These are phyloP conservation scores for Cantharis nigra DNA, from an alignment of 2,888 invertebrate species.

Conservation along the genomic window DNA sequence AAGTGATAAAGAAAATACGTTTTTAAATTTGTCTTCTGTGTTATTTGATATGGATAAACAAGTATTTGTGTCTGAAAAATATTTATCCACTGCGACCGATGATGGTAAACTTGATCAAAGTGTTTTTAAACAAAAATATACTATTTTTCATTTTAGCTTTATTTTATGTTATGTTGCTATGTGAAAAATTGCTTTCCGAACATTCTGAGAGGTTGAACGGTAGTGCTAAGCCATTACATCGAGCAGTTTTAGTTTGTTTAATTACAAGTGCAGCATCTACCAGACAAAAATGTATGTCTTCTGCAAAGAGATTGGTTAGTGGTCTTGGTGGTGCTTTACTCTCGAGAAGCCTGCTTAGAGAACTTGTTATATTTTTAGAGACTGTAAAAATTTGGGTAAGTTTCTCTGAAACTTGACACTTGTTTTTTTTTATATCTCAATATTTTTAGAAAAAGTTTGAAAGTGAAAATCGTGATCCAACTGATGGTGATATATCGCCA, in stretches of 20 bases:
- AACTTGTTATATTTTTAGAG: slow-evolving; percentile 70
- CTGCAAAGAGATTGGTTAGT: slow-evolving; percentile 66
- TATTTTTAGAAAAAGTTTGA: slow-evolving; percentile 52
- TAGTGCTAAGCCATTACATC: slow-evolving; percentile 67
- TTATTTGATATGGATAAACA: slow-evolving; percentile 78
- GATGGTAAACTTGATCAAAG: slow-evolving; percentile 58
- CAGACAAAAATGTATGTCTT: slow-evolving; percentile 64
- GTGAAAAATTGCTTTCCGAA: slow-evolving; percentile 72
- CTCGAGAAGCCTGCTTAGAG: slow-evolving; percentile 66
- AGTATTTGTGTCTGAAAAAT: slow-evolving; percentile 81
- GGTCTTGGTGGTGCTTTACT: slow-evolving; percentile 65
- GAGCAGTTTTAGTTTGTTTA: slow-evolving; percentile 72
- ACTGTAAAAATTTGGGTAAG: slow-evolving; percentile 60
- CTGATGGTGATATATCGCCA: slow-evolving; percentile 59
- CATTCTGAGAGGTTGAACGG: slow-evolving; percentile 72
- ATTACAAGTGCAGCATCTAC: slow-evolving; percentile 66
- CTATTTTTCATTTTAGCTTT: slow-evolving; percentile 57
- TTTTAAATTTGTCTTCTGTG: slow-evolving; percentile 69
- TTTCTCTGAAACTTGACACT: neutral
- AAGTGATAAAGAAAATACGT: slow-evolving; percentile 57
- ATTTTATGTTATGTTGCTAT: slow-evolving; percentile 73
- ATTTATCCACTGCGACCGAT: slow-evolving; percentile 70
- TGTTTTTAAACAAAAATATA: neutral
- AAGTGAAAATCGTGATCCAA: slow-evolving; percentile 57
- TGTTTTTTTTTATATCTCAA: neutral